Evolutionary conservation across 1,140 invertebrate genomes (phyloP).

Genomic region (Bombus fervidus): DNA sequence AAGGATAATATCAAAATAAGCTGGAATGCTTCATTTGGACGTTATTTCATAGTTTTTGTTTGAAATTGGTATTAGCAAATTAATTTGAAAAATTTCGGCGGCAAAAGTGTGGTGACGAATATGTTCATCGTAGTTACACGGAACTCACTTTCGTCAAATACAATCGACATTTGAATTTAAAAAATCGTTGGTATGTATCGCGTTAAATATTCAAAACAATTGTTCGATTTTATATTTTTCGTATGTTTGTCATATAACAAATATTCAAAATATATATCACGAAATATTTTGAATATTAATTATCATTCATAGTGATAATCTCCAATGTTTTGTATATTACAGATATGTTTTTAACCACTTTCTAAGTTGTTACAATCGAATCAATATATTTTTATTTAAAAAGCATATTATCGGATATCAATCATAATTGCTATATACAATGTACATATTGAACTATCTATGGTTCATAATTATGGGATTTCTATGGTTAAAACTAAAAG

Average conservation of each 20-base stretch:
- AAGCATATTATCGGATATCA: no score
- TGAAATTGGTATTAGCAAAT: background rate
- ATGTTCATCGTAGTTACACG: background rate
- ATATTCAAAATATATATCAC: background rate
- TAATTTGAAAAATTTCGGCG: constrained; percentile 7
- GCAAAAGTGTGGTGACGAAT: constrained; percentile 10
- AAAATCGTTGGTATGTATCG: background rate
- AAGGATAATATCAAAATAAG: background rate
- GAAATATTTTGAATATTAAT: background rate
- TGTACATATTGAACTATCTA: no score
- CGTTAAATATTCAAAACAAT: background rate
- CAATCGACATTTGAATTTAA: background rate
- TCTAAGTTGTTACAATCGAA: background rate
- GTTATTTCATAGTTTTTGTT: background rate
- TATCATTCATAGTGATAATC: background rate
- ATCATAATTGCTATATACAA: no score
- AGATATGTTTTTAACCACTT: background rate
- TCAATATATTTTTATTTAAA: background rate
- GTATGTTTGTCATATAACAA: background rate
- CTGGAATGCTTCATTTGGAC: background rate
- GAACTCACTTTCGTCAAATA: background rate
- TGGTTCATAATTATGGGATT: background rate
- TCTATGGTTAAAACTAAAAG: background rate
- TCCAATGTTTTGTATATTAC: background rate
- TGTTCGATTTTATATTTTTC: background rate